Percentiles rank a stretch among this genome's conserved stretches.
Evolutionary conservation across 37 sponge, comb jelly and placozoan genomes (phyloP).

Genomic region (Axinella damicornis): DNA sequence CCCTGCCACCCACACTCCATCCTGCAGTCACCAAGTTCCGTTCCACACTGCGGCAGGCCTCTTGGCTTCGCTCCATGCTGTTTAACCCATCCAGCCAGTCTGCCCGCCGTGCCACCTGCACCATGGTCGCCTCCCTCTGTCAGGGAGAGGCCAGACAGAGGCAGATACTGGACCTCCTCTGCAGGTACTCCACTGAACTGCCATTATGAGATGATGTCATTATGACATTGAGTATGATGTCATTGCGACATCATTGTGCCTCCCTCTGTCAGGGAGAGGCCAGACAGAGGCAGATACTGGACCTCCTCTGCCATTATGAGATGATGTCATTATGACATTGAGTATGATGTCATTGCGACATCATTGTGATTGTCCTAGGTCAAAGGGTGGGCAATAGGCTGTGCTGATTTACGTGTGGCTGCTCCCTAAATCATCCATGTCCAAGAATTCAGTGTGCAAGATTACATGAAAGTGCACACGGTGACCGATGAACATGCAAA

Average conservation of each 20-base stretch:
- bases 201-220: no score
- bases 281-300: conserved; percentile 73
- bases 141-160: conserved; percentile 68
- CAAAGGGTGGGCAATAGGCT: conserved; percentile 16
- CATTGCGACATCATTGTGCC: no score
- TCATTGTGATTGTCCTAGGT: no score
- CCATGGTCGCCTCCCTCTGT: conserved; percentile 69
- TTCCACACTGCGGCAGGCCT: conserved; percentile 49
- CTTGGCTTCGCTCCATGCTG: conserved; percentile 88
- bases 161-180: conserved; percentile 84
- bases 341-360: no score
- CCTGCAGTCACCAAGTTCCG: conserved; percentile 40
- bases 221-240: no score
- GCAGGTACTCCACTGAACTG: conserved; percentile 44
- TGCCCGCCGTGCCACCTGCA: conserved; percentile 69
- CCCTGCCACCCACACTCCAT: neutral
- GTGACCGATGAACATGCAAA: neutral
- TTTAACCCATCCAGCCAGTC: conserved; percentile 81
- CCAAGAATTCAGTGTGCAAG: no score
- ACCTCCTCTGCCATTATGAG: conserved; percentile 60
- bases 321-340: no score
- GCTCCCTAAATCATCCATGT: no score
- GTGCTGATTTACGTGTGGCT: no score
- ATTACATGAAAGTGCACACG: no score
- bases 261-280: conserved; percentile 11